Evolutionary conservation across 2,113 vertebrate genomes (phyloP), one percentile per base, ranked within the genome.

Genomic region (Hydrolagus affinis): DNA sequence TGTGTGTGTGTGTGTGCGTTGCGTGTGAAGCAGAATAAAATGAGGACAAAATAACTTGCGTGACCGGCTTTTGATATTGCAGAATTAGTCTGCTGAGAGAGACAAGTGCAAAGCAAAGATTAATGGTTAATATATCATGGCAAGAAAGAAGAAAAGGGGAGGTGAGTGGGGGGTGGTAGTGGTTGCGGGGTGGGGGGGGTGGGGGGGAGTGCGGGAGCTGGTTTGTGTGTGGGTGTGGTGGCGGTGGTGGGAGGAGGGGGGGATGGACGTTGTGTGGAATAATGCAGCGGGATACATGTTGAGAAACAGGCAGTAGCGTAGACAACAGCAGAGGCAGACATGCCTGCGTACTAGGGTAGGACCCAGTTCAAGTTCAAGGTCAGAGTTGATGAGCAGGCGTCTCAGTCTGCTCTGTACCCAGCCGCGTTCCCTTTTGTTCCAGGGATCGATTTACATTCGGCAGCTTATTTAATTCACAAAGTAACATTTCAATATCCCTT

Each of bases 331-430:
- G 76, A 25, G 12, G n/a, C 76, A 78, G 19, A 23, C 57, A 15
- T 78, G 56, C 57, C 76, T 62, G n/a, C 59, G 59, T 23, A 78
- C 11, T n/a, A 14, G 23, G 56, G 76, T 12, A 25, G 76, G 59
- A 75, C 73, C 73, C 73, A 57, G 44, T 62, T 78, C 23, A 78
- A 78, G 76, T 78, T 78, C 76, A 78, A 62, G 76, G 76, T 78
- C 76, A 78, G 76, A 62, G 76, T 78, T 78, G 76, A 78, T 23
- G 28, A 60, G 59, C 76, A 62, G 76, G 57, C 25, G 76, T 25
- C 76, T 60, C 76, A 11, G 57, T 78, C 76, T 78, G 8, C 12
- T 11, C 11, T 28, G 57, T n/a, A 8, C 32, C 25, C 76, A n/a
- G 76, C 76, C 44, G 2, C 6, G 44, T 6, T 44, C 44, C 44